phyloP scores from a whole-genome alignment of 2,797 vertebrate genomes.

The Cynopterus sphinx region DNA sequence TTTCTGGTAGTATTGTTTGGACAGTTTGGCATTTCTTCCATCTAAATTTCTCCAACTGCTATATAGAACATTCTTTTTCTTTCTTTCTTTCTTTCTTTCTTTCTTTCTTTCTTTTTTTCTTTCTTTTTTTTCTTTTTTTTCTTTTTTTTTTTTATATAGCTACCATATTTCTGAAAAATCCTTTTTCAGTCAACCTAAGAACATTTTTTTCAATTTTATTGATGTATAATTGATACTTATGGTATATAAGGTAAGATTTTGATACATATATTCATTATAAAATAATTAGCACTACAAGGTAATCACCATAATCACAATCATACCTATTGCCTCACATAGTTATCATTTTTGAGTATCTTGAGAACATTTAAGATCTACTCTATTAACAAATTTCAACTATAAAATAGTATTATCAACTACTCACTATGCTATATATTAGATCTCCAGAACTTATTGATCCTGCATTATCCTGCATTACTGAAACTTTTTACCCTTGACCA shows the following conservation, averaged over 20 bases:
- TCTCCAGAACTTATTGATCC: background rate
- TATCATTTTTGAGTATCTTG: background rate
- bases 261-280: background rate
- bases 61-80: background rate
- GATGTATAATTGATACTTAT: background rate
- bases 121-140: background rate
- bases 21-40: background rate
- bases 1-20: background rate
- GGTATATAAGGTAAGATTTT: background rate
- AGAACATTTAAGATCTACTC: background rate
- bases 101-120: too few relatives aligned
- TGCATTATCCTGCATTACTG: background rate
- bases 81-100: too few relatives aligned
- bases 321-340: background rate
- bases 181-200: background rate
- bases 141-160: background rate
- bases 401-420: background rate
- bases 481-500: background rate
- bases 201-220: background rate
- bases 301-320: background rate
- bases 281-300: background rate
- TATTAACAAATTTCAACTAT: background rate
- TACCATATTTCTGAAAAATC: constrained; percentile 29
- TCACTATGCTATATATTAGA: background rate
- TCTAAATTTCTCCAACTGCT: background rate